Evolutionary conservation across 2,113 vertebrate species (phyloP), one percentile per base, ranked within the genome.

Genomic region (Colaptes auratus): DNA sequence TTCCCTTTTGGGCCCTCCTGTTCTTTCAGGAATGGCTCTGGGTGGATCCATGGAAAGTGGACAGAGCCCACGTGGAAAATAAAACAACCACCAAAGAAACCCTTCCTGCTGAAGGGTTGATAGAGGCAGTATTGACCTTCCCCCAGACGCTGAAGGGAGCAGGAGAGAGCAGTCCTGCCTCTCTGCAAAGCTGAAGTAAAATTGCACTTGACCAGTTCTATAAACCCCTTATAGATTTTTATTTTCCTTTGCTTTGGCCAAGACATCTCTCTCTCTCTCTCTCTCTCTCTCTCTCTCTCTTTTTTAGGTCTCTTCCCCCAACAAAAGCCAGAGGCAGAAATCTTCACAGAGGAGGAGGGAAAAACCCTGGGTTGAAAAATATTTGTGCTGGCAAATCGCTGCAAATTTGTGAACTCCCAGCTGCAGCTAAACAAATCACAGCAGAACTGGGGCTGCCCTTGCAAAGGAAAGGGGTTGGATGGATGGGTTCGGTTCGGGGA

Each of bases 171-270:
- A 76, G 48, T 48, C 46, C 52, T n/a, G 28, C 27, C 86, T 66
- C 73, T 86, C 87, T 87, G 64, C 75, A 72, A 92, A 92, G 69
- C 42, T 9, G n/a, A 93, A 92, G 83, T 81, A 50, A 92, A 83
- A 87, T 86, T 82, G 93, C 74, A 86, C 87, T 94, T 92, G 89
- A 97, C 14, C 39, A 67, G 80, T 85, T 87, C 90, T 88, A 78
- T 96, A 93, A 96, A 95, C 82, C 7, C 39, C 46, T 95, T 91
- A 96, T 81, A 73, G 96, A 91, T 91, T 90, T 96, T 78, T 78
- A 80, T 31, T 86, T 86, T 77, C 28, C 15, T n/a, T 67, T 76
- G 6, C 33, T 86, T 89, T 72, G 46, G 50, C 91, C 65, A 77
- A 86, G 94, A 67, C 50, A 24, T 81, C 75, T 91, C 42, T 44